Conservation (phyloP, 1,140 invertebrate species). For the Nebria ingens region DNA sequence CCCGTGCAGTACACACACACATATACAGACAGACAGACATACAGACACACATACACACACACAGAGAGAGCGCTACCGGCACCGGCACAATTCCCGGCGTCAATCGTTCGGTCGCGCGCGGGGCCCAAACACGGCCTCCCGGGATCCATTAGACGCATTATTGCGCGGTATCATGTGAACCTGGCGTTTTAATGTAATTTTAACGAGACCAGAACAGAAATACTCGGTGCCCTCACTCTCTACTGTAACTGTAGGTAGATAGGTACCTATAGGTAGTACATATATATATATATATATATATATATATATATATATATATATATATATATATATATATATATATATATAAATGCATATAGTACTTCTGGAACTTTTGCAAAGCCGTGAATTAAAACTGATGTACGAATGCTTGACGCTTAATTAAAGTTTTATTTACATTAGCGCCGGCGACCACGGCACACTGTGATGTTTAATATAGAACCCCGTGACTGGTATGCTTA, state of each 20-base stretch:
- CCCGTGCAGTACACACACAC: neutral
- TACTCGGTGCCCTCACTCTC: no score
- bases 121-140: constrained; percentile 10
- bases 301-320: no score
- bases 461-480: neutral
- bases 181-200: constrained; percentile 30
- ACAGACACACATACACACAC: neutral
- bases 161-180: constrained; percentile 13
- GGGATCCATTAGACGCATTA: constrained; percentile 24
- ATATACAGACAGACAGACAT: neutral
- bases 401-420: constrained; percentile 1
- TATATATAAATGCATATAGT: no score
- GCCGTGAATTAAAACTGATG: constrained; percentile 15
- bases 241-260: no score
- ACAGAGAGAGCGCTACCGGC: no score
- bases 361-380: constrained; percentile 16
- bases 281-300: no score
- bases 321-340: no score
- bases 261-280: no score
- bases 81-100: no score
- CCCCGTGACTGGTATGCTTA: no score
- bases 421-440: constrained; percentile 13
- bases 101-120: neutral
- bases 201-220: constrained; percentile 28
- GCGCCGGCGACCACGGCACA: neutral